Percentiles rank a stretch among this genome's conserved stretches.
These are phyloP conservation scores for Plutella xylostella DNA, from an alignment of 2,888 invertebrate species.

Conservation along the genomic window DNA sequence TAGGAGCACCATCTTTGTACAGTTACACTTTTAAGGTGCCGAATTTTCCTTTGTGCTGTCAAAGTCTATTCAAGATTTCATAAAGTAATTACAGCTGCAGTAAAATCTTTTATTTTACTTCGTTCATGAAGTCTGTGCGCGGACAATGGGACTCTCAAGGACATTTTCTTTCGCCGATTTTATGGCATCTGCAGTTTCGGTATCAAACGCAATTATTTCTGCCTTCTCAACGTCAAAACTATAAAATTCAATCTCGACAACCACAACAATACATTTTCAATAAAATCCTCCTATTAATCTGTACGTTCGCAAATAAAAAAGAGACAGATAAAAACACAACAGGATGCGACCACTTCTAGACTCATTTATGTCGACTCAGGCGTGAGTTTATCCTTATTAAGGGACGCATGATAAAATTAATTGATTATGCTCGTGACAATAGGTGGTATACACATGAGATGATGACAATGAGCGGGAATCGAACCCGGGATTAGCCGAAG, in stretches of 20 bases:
- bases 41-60: background rate
- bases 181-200: no score
- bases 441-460: slow-evolving; percentile 31
- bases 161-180: no score
- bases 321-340: slow-evolving; percentile 7
- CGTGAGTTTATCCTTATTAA: slow-evolving; percentile 31
- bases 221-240: background rate
- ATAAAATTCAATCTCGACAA: background rate
- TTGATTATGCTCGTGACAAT: slow-evolving; percentile 45
- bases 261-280: slow-evolving; percentile 2
- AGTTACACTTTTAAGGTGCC: slow-evolving; percentile 6
- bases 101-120: no score
- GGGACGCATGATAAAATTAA: slow-evolving; percentile 45
- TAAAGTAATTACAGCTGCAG: background rate
- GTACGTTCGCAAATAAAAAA: background rate
- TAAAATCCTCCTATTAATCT: background rate
- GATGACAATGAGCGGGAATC: slow-evolving; percentile 32
- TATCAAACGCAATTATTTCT: no score
- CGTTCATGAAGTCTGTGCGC: no score
- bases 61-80: no score
- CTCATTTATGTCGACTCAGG: slow-evolving; percentile 25
- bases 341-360: slow-evolving; percentile 20
- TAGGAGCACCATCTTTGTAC: background rate
- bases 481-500: slow-evolving; percentile 39
- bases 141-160: no score